Conservation (phyloP, 2,888 invertebrate species). For the Troides helena region DNA sequence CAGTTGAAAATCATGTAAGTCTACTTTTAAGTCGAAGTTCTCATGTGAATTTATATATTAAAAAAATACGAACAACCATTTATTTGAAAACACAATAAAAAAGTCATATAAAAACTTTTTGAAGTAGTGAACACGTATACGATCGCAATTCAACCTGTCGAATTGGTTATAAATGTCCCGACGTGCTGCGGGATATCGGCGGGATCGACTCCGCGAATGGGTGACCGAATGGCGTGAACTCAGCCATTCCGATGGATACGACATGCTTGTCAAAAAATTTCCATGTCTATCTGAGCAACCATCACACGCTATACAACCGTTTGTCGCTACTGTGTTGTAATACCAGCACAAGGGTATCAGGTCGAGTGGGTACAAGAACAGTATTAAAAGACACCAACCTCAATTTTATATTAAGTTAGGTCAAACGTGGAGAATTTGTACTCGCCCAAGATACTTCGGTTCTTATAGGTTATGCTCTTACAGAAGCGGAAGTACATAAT, state of each 20-base stretch:
- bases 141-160: conserved; percentile 26
- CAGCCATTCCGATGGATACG: conserved; percentile 37
- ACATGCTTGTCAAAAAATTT: conserved; percentile 39
- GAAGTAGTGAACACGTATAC: conserved; percentile 12
- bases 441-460: too few relatives aligned
- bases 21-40: too few relatives aligned
- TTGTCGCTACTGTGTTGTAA: conserved; percentile 29
- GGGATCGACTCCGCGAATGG: conserved; percentile 29
- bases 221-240: conserved; percentile 40
- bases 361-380: background rate
- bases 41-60: too few relatives aligned
- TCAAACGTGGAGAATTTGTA: too few relatives aligned
- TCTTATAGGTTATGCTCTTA: too few relatives aligned
- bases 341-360: background rate
- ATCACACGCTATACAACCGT: conserved; percentile 38
- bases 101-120: background rate
- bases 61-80: background rate
- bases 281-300: conserved; percentile 37
- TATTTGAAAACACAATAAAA: background rate
- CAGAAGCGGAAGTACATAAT: too few relatives aligned
- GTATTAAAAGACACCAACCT: too few relatives aligned
- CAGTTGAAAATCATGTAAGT: too few relatives aligned
- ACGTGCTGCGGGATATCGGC: conserved; percentile 29
- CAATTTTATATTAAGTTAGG: too few relatives aligned
- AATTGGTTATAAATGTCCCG: conserved; percentile 27